Conservation (phyloP, 2,888 invertebrate genomes). For the Cerastoderma edule region DNA sequence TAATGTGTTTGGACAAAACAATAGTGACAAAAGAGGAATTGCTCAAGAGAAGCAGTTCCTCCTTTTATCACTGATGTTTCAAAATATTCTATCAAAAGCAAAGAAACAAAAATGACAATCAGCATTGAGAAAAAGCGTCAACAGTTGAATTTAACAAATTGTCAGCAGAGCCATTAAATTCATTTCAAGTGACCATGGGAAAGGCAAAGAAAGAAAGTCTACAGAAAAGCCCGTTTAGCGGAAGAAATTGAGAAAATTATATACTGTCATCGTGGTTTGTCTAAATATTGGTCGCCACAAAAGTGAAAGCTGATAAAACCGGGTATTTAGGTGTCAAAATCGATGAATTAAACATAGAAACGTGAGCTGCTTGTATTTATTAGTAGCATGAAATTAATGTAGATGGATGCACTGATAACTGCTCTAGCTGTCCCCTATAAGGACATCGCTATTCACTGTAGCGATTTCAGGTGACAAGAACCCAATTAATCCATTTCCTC, state of each 20-base stretch:
- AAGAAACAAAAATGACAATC: too few relatives aligned
- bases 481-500: neutral
- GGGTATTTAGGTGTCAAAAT: constrained; percentile 60
- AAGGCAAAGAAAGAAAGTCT: constrained; percentile 41
- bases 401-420: constrained; percentile 55
- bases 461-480: constrained; percentile 4
- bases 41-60: too few relatives aligned
- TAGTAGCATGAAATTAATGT: constrained; percentile 48
- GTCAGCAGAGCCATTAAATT: constrained; percentile 46
- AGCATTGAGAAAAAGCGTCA: too few relatives aligned
- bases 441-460: neutral
- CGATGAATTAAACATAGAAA: constrained; percentile 61
- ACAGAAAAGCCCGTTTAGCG: constrained; percentile 7
- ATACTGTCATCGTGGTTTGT: constrained; percentile 53
- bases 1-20: too few relatives aligned
- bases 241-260: constrained; percentile 61
- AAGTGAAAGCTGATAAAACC: constrained; percentile 59
- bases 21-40: too few relatives aligned
- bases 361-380: constrained; percentile 29
- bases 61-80: too few relatives aligned
- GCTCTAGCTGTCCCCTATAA: constrained; percentile 1
- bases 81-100: too few relatives aligned
- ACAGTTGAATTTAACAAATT: constrained; percentile 42
- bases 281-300: constrained; percentile 50
- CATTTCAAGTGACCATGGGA: constrained; percentile 49